Evolutionary conservation across 2,797 vertebrate genomes (phyloP), one percentile per base, ranked within the genome.

Genomic region (Hemibagrus guttatus): DNA sequence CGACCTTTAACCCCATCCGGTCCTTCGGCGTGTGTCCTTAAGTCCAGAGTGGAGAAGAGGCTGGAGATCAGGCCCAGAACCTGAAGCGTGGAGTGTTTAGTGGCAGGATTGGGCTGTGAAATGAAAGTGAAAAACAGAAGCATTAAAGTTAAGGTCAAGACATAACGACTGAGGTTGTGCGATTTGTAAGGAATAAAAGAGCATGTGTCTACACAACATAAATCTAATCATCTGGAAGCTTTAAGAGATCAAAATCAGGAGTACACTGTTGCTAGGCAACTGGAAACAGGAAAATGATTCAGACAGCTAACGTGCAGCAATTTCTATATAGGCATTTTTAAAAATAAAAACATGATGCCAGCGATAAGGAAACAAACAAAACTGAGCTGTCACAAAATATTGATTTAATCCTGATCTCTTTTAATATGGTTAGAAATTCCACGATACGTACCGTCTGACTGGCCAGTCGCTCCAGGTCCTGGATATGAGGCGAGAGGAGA

Each of bases 1-100:
- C 95, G 46, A 68, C 93, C 95, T 92, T 96, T 96, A 84, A 96
- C 94, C 71, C 91, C 96, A 89, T 98, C 97, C 0, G 72, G 87
- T 91, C 96, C 94, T 0, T 98, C 97, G 19, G 96, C 94, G 0
- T 96, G 96, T 87, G 95, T 94, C 87, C 96, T 98, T 93, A 97
- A 95, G 84, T 99, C 98, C 92, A 99, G 92, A 6, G 98, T 98
- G 85, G 97, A 98, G 88, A 99, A 98, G 83, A 99, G 96, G 91
- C 97, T 98, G 92, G 98, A 98, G 81, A 99, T 95, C 90, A 99
- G 96, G 74, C 97, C 97, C 93, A 99, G 93, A 89, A 98, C 97
- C 90, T 98, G 97, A 89, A 99, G 95, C 61, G 98, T 97, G 75
- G 97, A 95, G 93, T 96, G 91, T 91, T 98, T 99, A 88, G 96